Conservation (phyloP, 1,140 invertebrate species). For the Notospermus geniculatus region DNA sequence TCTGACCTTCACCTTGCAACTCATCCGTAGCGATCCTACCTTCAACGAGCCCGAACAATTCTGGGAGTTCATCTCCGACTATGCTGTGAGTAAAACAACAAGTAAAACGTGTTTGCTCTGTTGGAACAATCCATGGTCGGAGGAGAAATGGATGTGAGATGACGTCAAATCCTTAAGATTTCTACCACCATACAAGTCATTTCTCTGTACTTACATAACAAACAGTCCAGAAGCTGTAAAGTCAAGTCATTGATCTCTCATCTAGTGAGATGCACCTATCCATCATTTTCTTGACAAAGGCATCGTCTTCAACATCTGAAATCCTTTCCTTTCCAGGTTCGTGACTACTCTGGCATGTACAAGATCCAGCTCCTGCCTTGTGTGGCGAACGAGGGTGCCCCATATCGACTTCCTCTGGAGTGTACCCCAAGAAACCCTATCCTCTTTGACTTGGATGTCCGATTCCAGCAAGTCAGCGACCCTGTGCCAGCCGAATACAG, state of each 20-base stretch:
- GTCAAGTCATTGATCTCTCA: too few species aligned
- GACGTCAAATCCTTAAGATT: too few species aligned
- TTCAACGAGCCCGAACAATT: conserved; percentile 50
- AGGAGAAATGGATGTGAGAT: too few species aligned
- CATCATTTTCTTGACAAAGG: too few species aligned
- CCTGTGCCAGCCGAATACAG: conserved; percentile 50
- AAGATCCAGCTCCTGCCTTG: conserved; percentile 54
- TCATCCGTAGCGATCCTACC: conserved; percentile 45
- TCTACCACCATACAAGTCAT: too few species aligned
- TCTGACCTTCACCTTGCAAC: conserved; percentile 45
- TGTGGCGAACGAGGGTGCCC: conserved; percentile 36
- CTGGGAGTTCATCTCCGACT: conserved; percentile 54
- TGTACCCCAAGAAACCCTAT: conserved; percentile 49
- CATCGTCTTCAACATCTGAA: too few species aligned
- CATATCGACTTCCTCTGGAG: conserved; percentile 36
- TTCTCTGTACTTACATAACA: too few species aligned
- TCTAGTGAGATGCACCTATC: too few species aligned
- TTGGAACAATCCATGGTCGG: too few species aligned
- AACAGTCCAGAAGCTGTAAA: too few species aligned
- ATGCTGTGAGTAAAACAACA: conserved; percentile 51
- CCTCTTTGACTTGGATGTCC: conserved; percentile 52
- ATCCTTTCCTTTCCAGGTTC: conserved; percentile 40
- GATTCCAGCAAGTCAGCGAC: conserved; percentile 56
- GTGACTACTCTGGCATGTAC: conserved; percentile 55
- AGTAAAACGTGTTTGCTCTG: too few species aligned